Evolutionary conservation across 1,140 invertebrate genomes (phyloP).

Genomic region (Panagrolaimus sp.): DNA sequence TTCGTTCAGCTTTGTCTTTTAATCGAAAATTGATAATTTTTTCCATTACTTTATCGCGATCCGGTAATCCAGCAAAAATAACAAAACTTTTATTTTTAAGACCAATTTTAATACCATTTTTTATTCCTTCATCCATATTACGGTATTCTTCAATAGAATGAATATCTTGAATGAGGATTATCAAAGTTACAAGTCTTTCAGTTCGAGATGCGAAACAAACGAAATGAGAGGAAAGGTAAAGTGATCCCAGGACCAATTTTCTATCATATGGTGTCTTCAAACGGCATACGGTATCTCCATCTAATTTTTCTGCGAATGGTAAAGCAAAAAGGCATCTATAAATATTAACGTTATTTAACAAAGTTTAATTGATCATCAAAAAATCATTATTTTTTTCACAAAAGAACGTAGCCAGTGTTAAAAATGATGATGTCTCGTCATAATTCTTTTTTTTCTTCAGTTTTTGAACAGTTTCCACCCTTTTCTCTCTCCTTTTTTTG

Average conservation of each 20-base stretch:
- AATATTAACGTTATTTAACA: constrained; percentile 53
- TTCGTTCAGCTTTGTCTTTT: constrained; percentile 30
- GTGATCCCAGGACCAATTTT: constrained; percentile 76
- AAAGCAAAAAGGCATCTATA: constrained; percentile 77
- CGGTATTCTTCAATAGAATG: constrained; percentile 71
- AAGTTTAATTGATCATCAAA: neutral
- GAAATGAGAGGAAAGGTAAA: constrained; percentile 88
- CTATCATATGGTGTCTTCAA: constrained; percentile 90
- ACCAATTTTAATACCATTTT: constrained; percentile 78
- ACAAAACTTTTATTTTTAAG: constrained; percentile 62
- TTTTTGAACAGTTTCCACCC: too few relatives aligned
- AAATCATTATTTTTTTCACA: neutral
- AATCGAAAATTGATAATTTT: constrained; percentile 35
- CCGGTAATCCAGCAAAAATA: constrained; percentile 23
- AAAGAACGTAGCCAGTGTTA: neutral
- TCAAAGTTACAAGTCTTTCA: constrained; percentile 74
- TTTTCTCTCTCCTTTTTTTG: too few relatives aligned
- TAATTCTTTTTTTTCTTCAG: too few relatives aligned
- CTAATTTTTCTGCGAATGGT: constrained; percentile 78
- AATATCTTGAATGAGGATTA: constrained; percentile 80
- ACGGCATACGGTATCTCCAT: constrained; percentile 80
- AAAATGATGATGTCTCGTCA: too few relatives aligned
- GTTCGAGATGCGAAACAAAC: constrained; percentile 91
- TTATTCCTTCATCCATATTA: constrained; percentile 65
- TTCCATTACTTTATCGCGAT: constrained; percentile 28